A percentile compares a stretch with the other conserved stretches of the same genome.
Evolutionary conservation across 2,888 invertebrate genomes (phyloP).

Genomic region (Caradrina clavipalpis): DNA sequence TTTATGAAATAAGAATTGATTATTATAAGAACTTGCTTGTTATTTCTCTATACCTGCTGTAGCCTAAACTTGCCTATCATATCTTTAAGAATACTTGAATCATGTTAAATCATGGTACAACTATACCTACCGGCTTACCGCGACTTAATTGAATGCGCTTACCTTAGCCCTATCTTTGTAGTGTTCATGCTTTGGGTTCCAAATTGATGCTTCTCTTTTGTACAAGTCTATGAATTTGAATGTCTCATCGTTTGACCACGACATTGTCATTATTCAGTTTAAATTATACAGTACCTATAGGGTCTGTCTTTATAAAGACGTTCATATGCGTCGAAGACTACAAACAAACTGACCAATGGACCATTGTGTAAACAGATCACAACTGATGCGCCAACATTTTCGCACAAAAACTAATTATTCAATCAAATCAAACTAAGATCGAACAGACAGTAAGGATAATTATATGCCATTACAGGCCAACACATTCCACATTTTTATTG

Average conservation of each 20-base stretch:
- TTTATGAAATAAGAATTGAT: too few relatives aligned
- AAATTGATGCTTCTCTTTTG: constrained; percentile 45
- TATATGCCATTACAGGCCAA: neutral
- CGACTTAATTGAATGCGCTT: neutral
- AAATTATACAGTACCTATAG: neutral
- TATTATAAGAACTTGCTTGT: too few relatives aligned
- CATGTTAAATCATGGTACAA: neutral
- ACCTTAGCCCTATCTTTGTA: constrained; percentile 58
- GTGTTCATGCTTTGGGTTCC: constrained; percentile 56
- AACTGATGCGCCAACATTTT: constrained; percentile 4
- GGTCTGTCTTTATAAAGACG: neutral
- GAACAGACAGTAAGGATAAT: neutral
- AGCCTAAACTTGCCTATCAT: too few relatives aligned
- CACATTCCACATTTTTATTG: neutral
- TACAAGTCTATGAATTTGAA: constrained; percentile 56
- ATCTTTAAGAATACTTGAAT: too few relatives aligned
- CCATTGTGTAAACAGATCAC: constrained; percentile 45
- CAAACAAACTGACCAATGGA: constrained; percentile 29
- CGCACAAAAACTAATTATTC: neutral
- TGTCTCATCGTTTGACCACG: constrained; percentile 57
- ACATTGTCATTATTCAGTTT: constrained; percentile 23
- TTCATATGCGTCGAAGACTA: constrained; percentile 2
- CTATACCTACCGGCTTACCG: neutral
- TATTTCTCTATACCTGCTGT: too few relatives aligned
- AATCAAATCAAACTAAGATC: neutral